phyloP scores from a whole-genome alignment of 1,140 invertebrate species.

The Bathynomus jamesi region DNA sequence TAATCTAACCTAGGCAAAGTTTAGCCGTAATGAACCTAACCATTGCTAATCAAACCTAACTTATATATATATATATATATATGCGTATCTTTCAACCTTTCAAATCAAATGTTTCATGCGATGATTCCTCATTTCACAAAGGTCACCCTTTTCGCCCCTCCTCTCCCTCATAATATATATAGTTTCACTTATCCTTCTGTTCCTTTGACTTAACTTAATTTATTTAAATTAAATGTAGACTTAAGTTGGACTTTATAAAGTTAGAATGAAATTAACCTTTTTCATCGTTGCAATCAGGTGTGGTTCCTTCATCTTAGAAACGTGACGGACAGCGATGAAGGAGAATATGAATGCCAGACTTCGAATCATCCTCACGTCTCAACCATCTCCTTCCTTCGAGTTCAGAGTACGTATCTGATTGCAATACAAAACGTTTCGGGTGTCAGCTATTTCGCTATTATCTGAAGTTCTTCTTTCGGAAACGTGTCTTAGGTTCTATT shows the following conservation, averaged over 20 bases:
- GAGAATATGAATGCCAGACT: constrained; percentile 70
- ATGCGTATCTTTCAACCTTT: no score
- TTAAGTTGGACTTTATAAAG: no score
- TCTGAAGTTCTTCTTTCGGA: not conserved
- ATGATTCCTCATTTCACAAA: no score
- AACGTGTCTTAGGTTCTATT: not conserved
- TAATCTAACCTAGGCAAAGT: no score
- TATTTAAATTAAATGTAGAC: no score
- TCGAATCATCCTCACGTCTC: constrained; percentile 66
- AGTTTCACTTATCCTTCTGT: not conserved
- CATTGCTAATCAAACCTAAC: no score
- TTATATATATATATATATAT: no score
- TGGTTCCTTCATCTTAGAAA: constrained; percentile 66
- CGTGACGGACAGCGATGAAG: constrained; percentile 63
- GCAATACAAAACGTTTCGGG: not conserved
- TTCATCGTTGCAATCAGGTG: constrained; percentile 62
- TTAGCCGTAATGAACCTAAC: no score
- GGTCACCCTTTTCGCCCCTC: no score
- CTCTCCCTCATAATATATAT: no score
- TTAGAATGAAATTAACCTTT: no score
- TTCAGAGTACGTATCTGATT: constrained; percentile 51
- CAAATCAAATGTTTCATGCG: no score
- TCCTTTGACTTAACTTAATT: not conserved
- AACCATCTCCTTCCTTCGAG: constrained; percentile 59
- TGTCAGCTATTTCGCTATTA: not conserved